Conservation (phyloP, 2,888 invertebrate species). For the Pelosia muscerda region DNA sequence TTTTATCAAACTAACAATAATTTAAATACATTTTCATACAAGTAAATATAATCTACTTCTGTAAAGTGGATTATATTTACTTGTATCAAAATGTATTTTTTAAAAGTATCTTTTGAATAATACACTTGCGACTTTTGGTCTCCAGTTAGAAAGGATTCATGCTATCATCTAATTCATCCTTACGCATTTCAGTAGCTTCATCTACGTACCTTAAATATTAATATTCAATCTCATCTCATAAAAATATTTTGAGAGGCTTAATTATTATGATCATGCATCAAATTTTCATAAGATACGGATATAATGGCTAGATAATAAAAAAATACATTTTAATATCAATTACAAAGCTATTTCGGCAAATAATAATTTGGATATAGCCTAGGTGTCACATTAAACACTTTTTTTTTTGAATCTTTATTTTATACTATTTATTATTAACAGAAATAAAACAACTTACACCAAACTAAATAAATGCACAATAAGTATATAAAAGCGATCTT, state of each 20-base stretch:
- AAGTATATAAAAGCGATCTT: too few relatives aligned
- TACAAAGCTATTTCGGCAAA: too few relatives aligned
- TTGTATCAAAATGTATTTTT: too few relatives aligned
- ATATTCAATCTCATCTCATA: background rate
- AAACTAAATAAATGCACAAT: background rate
- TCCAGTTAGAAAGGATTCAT: background rate
- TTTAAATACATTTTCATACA: background rate
- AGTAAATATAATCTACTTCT: background rate
- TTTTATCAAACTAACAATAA: background rate
- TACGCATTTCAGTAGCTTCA: background rate
- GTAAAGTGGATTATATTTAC: background rate
- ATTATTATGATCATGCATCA: too few relatives aligned
- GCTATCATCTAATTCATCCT: background rate
- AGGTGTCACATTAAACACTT: background rate
- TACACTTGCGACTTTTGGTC: accelerated
- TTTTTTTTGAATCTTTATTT: background rate
- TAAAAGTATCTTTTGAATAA: too few relatives aligned
- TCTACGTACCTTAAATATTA: background rate
- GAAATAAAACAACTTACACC: background rate
- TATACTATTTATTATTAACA: background rate
- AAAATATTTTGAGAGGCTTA: background rate
- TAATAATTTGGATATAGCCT: background rate
- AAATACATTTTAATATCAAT: too few relatives aligned
- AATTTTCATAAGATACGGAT: too few relatives aligned
- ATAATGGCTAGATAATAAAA: too few relatives aligned